These are phyloP conservation scores for Tautogolabrus adspersus DNA, from an alignment of 2,113 vertebrate species.

Conservation along the genomic window DNA sequence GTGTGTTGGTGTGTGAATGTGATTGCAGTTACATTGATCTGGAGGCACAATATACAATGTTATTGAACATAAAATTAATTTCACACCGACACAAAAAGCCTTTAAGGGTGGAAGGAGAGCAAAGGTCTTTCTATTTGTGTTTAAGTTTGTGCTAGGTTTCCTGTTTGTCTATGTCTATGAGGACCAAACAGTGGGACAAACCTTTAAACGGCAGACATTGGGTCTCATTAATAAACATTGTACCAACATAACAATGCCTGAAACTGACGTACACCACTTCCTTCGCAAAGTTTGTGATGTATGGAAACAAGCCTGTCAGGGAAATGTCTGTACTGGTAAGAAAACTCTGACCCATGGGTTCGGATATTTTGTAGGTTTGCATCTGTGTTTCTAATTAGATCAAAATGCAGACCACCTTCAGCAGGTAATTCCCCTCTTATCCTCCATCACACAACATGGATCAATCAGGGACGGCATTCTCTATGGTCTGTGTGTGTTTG, in stretches of 20 bases:
- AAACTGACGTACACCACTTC: no score
- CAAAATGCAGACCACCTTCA: conserved; percentile 53
- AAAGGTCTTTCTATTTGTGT: conserved; percentile 23
- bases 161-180: conserved; percentile 1
- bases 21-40: conserved; percentile 40
- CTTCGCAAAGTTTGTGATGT: no score
- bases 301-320: no score
- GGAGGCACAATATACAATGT: conserved; percentile 31
- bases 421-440: conserved; percentile 53
- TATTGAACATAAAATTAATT: conserved; percentile 38
- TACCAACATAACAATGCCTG: no score
- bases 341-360: no score
- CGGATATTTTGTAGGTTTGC: no score
- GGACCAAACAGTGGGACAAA: neutral
- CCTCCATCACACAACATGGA: conserved; percentile 48
- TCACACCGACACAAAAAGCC: conserved; percentile 13
- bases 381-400: conserved; percentile 44
- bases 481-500: conserved; percentile 6
- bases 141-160: neutral
- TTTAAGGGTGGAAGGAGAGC: conserved; percentile 1
- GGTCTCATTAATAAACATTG: no score
- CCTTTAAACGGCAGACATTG: no score
- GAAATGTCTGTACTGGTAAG: no score
- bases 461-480: conserved; percentile 46
- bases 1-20: neutral